Base-by-base conservation (phyloP, 2,113 vertebrate species). In the Prinia subflava region DNA sequence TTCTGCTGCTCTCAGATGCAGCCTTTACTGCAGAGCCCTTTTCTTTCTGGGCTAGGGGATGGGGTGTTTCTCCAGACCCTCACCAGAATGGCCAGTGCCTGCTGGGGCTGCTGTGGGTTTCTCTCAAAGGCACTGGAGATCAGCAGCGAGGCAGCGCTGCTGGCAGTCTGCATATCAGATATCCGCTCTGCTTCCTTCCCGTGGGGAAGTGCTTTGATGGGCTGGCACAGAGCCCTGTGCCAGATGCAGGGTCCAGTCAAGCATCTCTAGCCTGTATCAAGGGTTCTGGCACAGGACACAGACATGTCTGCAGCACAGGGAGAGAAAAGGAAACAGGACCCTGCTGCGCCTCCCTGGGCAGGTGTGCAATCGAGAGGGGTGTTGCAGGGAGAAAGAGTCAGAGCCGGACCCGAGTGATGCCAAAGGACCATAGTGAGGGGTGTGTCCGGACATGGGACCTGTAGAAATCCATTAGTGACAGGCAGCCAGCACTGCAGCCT, bases 181-280 rank as follows among this genome's bases (percentile, higher is more conserved):
- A 92, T 78, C 93, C 16, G 4, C 62, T 59, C 57, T 11, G 39
- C 78, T 96, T 96, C 95, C 88, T 87, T 90, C 69, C 80, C 3
- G 0, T 1, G 8, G 67, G 73, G 77, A 90, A 65, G 42, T 0
- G 21, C 90, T 90, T 89, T 85, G 69, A 87, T 91, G 77, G 35
- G 3, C 64, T 50, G 63, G 23, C 1, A 3, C 44, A 25, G 63
- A 44, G 19, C 24, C 35, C 46, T 5, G 5, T 50, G 68, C 50
- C 80, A 63, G 37, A 35, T 0, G 3, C 41, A 44, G 24, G 62
- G 39, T 52, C 35, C 65, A 31, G 49, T 17, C 5, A 8, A 73
- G 47, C 44, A 47, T 63, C 64, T 4, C 2, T 6, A 39, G 39
- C 13, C 42, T 30, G 14, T 24, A 3, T 4, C 3, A 41, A 89